Conservation (phyloP, 2,797 vertebrate species). For the Xerus rutilus region DNA sequence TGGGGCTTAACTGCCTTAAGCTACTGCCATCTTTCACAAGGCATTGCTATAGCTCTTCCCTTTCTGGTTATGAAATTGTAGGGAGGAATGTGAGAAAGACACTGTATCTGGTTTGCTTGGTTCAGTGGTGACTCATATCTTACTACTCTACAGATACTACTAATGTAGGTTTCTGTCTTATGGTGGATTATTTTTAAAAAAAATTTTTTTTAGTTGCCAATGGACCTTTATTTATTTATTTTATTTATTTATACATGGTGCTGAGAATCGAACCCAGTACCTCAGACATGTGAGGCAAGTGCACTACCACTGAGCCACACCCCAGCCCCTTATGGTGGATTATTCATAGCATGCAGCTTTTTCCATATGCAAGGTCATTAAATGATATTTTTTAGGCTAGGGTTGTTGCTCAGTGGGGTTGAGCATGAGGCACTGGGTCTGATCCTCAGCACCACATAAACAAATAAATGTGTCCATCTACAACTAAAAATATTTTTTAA, state of each 20-base stretch:
- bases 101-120: slow-evolving; percentile 40
- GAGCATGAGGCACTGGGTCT: too few species aligned
- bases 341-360: neutral
- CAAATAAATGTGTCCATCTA: too few species aligned
- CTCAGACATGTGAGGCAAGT: too few species aligned
- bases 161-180: neutral
- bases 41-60: neutral
- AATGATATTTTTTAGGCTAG: neutral
- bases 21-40: neutral
- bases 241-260: too few species aligned
- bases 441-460: too few species aligned
- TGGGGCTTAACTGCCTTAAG: neutral
- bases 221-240: too few species aligned
- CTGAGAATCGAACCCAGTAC: too few species aligned
- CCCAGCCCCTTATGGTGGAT: neutral
- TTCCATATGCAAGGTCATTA: neutral
- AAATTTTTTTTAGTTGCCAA: too few species aligned
- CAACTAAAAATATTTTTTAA: too few species aligned
- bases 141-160: neutral
- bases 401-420: too few species aligned
- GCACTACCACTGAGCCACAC: too few species aligned
- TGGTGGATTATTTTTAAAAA: neutral
- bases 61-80: slow-evolving; percentile 47
- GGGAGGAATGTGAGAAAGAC: slow-evolving; percentile 58
- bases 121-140: slow-evolving; percentile 51